phyloP scores from a whole-genome alignment of 2,113 vertebrate species.

The Myocastor coypus region DNA sequence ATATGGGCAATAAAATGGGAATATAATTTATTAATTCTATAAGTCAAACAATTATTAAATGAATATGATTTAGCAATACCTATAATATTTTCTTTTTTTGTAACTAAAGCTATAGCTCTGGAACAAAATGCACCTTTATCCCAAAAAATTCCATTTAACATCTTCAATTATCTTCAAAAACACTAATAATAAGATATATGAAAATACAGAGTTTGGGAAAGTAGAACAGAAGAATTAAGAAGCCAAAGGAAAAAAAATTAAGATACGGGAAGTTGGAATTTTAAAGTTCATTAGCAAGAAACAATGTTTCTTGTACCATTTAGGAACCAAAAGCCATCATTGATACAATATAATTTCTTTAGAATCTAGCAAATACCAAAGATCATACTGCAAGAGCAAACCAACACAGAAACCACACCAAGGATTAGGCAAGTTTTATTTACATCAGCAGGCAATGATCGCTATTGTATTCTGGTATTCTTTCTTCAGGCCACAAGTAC shows the following conservation, averaged over 20 bases:
- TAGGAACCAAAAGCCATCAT: background rate
- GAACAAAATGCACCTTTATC: background rate
- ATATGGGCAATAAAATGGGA: background rate
- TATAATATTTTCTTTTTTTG: constrained; percentile 28
- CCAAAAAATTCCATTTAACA: background rate
- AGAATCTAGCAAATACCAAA: background rate
- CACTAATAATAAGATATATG: background rate
- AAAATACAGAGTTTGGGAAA: constrained; percentile 23
- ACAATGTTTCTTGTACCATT: background rate
- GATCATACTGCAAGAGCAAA: background rate
- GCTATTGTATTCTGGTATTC: background rate
- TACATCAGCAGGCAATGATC: too few species aligned
- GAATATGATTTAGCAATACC: background rate
- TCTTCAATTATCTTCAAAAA: constrained; percentile 17
- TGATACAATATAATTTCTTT: background rate
- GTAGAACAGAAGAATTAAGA: constrained; percentile 6
- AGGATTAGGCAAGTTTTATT: too few species aligned
- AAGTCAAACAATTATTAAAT: background rate
- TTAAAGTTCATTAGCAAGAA: constrained; percentile 23
- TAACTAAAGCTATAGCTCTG: constrained; percentile 14
- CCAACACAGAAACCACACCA: too few species aligned
- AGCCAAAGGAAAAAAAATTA: background rate
- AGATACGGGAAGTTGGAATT: background rate
- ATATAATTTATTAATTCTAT: background rate
- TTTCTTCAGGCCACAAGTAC: background rate